Evolutionary conservation across 1,140 invertebrate species (phyloP), one percentile per base, ranked within the genome.

Genomic region (Listronotus oregonensis): DNA sequence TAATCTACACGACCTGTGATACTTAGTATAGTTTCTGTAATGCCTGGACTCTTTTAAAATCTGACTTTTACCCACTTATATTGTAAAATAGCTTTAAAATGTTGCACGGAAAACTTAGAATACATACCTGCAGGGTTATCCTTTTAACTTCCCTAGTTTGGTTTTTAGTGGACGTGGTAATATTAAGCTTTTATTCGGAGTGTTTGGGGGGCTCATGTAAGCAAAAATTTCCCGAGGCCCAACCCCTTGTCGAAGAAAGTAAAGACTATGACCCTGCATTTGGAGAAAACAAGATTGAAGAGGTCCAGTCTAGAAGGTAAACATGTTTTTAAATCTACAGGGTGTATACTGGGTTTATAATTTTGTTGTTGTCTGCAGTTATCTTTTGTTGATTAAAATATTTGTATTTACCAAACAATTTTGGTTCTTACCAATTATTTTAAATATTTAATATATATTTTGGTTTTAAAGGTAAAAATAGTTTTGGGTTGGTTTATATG

Each of bases 101-200:
- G 89, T 90, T 93, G 77, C 87, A 90, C 76, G 90, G 89, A 75
- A 92, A 91, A 83, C 87, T 95, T 78, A 87, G 93, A 76, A 91
- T 94, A 81, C 93, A 96, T 80, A 96, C 94, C 58, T 97, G 94
- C 81, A 93, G 95, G 77, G 92, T 98, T 68, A 92, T 99, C 69
- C 81, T 98, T 66, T 83, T 95, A 68, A 98, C 96, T 63, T 98
- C 96, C 0, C 81, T 99, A 59, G 93, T 96, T 42, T 98, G 96
- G 96, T 90, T 98, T 73, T 84, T 98, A 71, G 85, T 98, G 39
- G 95, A 96, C 80, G 93, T 96, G 18, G 86, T 92, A 57, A 82
- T 98, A 37, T 84, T 99, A 47, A 94, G 95, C 81, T 91, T 95
- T 80, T 98, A 95, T 80, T 94, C 94, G 31, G 96, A 98, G 74